Evolutionary conservation across 2,113 vertebrate genomes (phyloP).

Genomic region (Otolemur garnettii): DNA sequence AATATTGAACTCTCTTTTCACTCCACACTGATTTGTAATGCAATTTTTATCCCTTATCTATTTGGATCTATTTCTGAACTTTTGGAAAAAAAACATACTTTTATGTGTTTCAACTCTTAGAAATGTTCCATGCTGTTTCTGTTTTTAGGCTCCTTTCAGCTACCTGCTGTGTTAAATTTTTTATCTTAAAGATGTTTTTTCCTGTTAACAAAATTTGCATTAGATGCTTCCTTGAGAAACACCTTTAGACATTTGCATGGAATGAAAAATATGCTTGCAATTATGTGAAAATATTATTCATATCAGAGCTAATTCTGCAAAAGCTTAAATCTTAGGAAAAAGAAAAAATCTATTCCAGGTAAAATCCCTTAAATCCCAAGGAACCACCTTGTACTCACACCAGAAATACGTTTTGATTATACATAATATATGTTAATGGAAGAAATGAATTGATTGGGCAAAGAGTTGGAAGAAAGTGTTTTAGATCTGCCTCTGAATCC

Average conservation of each 20-base stretch:
- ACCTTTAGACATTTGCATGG: slow-evolving; percentile 43
- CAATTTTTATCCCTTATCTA: slow-evolving; percentile 1
- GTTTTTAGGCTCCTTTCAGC: slow-evolving; percentile 38
- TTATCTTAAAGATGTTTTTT: slow-evolving; percentile 28
- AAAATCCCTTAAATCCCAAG: neutral
- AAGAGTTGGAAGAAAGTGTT: neutral
- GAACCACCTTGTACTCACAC: neutral
- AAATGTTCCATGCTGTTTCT: neutral
- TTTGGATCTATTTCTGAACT: slow-evolving; percentile 45
- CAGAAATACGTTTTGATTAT: neutral
- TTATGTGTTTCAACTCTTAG: slow-evolving; percentile 44
- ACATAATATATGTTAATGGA: neutral
- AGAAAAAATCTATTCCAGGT: slow-evolving; percentile 25
- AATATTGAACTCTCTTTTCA: neutral
- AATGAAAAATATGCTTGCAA: slow-evolving; percentile 52
- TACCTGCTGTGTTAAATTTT: neutral
- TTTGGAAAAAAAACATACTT: neutral
- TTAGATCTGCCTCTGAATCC: neutral
- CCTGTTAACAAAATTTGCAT: neutral
- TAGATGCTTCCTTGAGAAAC: slow-evolving; percentile 25
- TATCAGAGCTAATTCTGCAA: slow-evolving; percentile 47
- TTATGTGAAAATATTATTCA: slow-evolving; percentile 57
- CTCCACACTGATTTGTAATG: neutral
- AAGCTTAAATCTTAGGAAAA: slow-evolving; percentile 55
- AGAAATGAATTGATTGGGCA: neutral